Evolutionary conservation across 2,113 vertebrate species (phyloP).

Genomic region (Turdus rufiventris): DNA sequence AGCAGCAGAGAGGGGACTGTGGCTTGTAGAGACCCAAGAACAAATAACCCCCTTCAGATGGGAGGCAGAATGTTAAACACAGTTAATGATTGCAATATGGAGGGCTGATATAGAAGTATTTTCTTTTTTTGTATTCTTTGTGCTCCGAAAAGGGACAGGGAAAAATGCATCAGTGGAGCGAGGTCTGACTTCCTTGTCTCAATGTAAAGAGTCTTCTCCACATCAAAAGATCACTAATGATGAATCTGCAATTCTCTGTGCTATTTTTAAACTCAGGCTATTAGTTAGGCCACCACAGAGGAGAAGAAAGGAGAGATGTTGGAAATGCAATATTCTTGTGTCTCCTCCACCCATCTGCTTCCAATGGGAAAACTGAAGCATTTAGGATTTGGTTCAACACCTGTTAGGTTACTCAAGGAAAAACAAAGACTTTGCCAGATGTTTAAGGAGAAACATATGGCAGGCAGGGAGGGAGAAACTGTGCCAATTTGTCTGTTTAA

Average conservation of each 20-base stretch:
- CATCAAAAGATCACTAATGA: neutral
- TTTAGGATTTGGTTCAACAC: conserved; percentile 55
- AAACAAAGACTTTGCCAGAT: conserved; percentile 48
- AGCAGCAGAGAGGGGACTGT: neutral
- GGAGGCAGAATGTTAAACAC: neutral
- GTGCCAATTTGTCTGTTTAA: conserved; percentile 60
- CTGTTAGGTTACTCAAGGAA: conserved; percentile 62
- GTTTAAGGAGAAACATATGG: conserved; percentile 69
- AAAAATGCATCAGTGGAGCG: neutral
- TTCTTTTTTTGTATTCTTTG: neutral
- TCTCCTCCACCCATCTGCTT: conserved; percentile 47
- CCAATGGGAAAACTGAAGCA: conserved; percentile 46
- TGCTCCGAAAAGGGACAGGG: neutral
- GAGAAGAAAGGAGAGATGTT: neutral
- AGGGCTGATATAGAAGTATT: neutral
- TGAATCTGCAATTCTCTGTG: neutral
- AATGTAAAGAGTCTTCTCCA: neutral
- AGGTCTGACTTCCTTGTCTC: neutral
- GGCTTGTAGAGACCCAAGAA: neutral
- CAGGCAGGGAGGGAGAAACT: conserved; percentile 32
- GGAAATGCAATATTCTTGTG: neutral
- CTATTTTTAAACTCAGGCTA: neutral
- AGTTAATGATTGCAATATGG: neutral
- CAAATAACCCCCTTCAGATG: neutral
- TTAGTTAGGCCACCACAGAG: neutral